A percentile compares a stretch with the other conserved stretches of the same genome.
These are phyloP conservation scores for Lordiphosa andalusiaca DNA, from an alignment of 2,888 invertebrate genomes.

Conservation along the genomic window DNA sequence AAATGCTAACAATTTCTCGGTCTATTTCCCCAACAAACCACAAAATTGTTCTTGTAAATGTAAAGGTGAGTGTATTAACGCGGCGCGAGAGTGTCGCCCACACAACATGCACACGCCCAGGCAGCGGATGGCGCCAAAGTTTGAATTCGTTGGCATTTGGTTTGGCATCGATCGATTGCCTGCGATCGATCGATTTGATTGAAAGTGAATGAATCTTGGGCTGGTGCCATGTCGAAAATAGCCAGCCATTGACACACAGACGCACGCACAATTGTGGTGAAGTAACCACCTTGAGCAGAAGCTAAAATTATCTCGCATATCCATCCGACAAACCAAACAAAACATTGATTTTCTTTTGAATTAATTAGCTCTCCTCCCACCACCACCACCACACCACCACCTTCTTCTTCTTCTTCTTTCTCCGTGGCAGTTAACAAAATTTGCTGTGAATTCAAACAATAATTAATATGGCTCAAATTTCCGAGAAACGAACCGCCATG, in stretches of 20 bases:
- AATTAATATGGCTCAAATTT: constrained; percentile 77
- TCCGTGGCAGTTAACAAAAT: constrained; percentile 66
- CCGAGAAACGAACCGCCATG: constrained; percentile 73
- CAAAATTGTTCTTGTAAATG: too few relatives aligned
- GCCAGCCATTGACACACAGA: constrained; percentile 66
- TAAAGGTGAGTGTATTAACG: too few relatives aligned
- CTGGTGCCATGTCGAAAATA: constrained; percentile 78
- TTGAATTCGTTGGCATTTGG: too few relatives aligned
- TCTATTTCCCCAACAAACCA: too few relatives aligned
- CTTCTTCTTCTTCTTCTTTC: constrained; percentile 1
- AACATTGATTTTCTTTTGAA: not conserved
- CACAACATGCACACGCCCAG: not conserved
- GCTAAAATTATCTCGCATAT: constrained; percentile 28
- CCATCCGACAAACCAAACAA: constrained; percentile 10
- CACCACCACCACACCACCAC: too few relatives aligned
- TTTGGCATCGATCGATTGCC: constrained; percentile 2
- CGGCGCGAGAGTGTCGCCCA: not conserved
- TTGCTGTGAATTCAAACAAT: constrained; percentile 51
- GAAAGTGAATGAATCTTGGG: constrained; percentile 66
- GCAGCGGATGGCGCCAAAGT: not conserved
- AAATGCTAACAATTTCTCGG: too few relatives aligned
- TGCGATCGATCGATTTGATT: constrained; percentile 5
- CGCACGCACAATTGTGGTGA: constrained; percentile 35
- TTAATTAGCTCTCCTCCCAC: not conserved
- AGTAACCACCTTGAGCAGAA: constrained; percentile 28